These are phyloP conservation scores for Lophochroa leadbeateri DNA, from an alignment of 2,113 vertebrate species.

Conservation along the genomic window DNA sequence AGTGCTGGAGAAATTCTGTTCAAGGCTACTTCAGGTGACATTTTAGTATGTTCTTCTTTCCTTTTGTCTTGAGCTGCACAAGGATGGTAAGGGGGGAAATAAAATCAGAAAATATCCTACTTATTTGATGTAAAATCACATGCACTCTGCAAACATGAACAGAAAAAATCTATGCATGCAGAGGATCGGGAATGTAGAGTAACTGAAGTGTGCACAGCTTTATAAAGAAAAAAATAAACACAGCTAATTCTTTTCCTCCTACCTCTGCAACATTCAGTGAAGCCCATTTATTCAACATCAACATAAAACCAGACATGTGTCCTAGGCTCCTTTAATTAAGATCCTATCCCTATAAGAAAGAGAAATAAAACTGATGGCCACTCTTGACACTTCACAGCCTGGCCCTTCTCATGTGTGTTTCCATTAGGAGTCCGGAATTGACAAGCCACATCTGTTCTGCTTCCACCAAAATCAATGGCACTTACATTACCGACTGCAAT, in stretches of 20 bases:
- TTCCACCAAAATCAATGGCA: neutral
- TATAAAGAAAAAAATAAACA: neutral
- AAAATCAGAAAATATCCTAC: neutral
- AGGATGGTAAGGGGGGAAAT: neutral
- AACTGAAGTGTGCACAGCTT: neutral
- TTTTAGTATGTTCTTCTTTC: slow-evolving; percentile 73
- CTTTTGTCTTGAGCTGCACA: slow-evolving; percentile 47
- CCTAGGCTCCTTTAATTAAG: neutral
- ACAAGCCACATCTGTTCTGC: neutral
- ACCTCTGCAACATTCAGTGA: neutral
- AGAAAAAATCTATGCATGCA: neutral
- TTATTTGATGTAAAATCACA: neutral
- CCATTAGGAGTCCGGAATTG: neutral
- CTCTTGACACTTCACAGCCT: neutral
- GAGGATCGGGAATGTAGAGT: neutral
- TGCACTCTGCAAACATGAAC: neutral
- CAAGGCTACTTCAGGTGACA: slow-evolving; percentile 94
- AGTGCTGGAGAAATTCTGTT: slow-evolving; percentile 92
- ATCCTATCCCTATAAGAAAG: neutral
- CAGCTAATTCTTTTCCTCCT: neutral
- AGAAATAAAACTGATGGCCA: neutral
- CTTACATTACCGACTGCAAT: neutral
- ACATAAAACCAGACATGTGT: neutral
- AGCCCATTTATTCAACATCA: neutral
- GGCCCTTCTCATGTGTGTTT: neutral